Evolutionary conservation across 1,140 invertebrate species (phyloP).

Genomic region (Drosophila auraria): DNA sequence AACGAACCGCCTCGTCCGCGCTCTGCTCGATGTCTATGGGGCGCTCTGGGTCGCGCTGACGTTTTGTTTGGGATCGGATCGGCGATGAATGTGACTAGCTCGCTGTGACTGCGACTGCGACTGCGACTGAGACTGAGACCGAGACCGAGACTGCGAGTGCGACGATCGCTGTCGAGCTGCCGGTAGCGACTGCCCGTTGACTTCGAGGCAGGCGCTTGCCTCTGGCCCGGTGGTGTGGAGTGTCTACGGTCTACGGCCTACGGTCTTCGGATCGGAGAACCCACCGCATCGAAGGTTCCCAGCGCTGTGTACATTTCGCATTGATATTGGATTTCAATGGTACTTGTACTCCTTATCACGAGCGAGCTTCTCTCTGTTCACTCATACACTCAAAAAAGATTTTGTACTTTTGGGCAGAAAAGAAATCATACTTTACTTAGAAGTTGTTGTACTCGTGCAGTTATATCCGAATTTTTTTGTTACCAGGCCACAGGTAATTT

Average conservation of each 20-base stretch:
- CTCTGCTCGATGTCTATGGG: constrained; percentile 61
- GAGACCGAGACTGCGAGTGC: constrained; percentile 33
- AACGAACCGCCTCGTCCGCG: constrained; percentile 60
- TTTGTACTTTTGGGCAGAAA: neutral
- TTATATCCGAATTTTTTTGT: neutral
- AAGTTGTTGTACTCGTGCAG: no score
- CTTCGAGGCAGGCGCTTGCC: constrained; percentile 21
- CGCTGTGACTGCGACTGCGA: constrained; percentile 29
- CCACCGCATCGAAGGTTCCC: constrained; percentile 47
- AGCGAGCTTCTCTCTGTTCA: constrained; percentile 22
- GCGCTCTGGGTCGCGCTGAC: constrained; percentile 53
- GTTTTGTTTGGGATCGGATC: constrained; percentile 66
- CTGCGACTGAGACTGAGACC: constrained; percentile 23
- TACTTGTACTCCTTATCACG: constrained; percentile 37
- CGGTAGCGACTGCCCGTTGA: constrained; percentile 39
- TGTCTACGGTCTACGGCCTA: constrained; percentile 27
- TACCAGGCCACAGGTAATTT: no score
- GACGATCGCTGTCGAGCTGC: constrained; percentile 54
- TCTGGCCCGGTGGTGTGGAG: constrained; percentile 21
- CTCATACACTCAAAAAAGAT: constrained; percentile 11
- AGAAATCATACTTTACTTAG: no score
- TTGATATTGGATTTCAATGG: constrained; percentile 75
- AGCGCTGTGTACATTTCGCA: constrained; percentile 60
- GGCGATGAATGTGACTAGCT: constrained; percentile 45
- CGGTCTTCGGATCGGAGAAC: constrained; percentile 44